phyloP scores from a whole-genome alignment of 1,140 invertebrate species.

The Philopotamus ludificatus region DNA sequence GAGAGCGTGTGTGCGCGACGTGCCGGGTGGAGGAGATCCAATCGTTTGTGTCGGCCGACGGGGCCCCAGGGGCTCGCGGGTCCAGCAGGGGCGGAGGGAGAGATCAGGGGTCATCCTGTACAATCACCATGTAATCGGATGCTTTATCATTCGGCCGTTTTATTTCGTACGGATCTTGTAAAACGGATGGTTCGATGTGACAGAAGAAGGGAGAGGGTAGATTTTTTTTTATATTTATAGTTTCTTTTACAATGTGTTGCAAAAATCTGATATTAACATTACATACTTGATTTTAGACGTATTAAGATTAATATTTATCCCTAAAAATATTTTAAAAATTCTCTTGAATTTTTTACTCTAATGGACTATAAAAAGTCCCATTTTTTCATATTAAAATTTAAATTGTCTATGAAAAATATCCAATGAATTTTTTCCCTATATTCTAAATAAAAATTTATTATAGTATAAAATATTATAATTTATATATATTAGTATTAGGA shows the following conservation, averaged over 20 bases:
- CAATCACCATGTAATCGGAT: neutral
- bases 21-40: conserved; percentile 25
- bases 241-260: neutral
- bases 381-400: neutral
- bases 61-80: conserved; percentile 15
- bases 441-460: too few relatives aligned
- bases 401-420: neutral
- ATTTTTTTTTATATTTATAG: neutral
- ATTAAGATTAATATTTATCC: neutral
- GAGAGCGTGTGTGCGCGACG: conserved; percentile 23
- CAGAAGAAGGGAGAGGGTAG: neutral
- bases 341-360: neutral
- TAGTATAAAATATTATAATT: too few relatives aligned
- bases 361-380: neutral
- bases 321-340: neutral
- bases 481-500: too few relatives aligned
- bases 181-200: neutral
- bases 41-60: conserved; percentile 31
- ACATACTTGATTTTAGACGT: neutral
- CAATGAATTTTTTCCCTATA: too few relatives aligned
- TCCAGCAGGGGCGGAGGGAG: neutral
- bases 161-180: neutral
- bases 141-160: neutral
- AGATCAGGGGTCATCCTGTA: neutral
- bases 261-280: neutral